Conservation (phyloP, 2,113 vertebrate species). For the Archilochus colubris region DNA sequence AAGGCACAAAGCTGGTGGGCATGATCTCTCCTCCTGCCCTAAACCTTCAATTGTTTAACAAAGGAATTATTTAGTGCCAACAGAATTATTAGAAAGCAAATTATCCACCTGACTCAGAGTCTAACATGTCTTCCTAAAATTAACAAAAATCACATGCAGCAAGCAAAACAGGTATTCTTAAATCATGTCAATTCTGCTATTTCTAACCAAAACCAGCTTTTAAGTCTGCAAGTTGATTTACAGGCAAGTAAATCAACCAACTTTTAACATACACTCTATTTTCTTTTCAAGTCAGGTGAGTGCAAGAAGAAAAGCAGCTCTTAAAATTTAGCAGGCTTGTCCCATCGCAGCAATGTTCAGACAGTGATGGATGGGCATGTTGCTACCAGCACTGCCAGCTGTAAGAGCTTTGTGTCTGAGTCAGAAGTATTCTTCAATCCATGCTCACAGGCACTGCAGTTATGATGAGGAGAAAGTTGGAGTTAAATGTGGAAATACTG, state of each 20-base stretch:
- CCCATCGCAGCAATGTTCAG: background rate
- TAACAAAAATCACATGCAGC: background rate
- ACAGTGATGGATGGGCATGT: background rate
- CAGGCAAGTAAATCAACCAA: background rate
- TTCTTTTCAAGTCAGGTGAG: background rate
- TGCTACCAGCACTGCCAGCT: background rate
- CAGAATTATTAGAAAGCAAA: background rate
- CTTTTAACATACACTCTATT: background rate
- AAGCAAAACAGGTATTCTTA: background rate
- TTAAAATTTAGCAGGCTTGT: background rate
- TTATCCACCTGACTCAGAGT: background rate
- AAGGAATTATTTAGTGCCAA: background rate
- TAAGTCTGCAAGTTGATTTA: background rate
- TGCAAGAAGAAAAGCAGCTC: background rate
- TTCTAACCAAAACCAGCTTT: background rate
- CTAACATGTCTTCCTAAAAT: background rate
- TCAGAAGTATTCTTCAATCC: background rate
- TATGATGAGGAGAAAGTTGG: background rate
- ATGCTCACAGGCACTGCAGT: fast-evolving
- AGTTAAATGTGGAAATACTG: background rate
- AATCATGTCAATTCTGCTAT: background rate
- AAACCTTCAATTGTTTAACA: background rate
- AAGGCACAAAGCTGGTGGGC: background rate
- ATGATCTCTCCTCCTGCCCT: background rate
- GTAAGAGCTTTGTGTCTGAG: background rate